Base-by-base conservation (phyloP, 30 jellyfish, hydroid and myxozoan species). In the Hydra vulgaris region DNA sequence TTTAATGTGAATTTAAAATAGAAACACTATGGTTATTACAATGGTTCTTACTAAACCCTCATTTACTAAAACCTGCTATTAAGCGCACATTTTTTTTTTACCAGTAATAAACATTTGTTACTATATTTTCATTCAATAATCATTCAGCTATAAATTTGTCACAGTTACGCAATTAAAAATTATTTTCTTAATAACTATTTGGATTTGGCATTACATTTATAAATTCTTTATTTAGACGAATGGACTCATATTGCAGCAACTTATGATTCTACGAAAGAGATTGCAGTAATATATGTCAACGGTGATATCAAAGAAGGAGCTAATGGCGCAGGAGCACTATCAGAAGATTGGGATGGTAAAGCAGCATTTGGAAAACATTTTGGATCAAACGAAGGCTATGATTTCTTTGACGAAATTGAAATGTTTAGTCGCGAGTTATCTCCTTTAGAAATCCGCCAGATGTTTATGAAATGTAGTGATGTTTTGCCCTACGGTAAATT, bases 301-400 rank as follows among this genome's bases (percentile, higher is more conserved):
- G 96, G 96, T 15, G 96, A 88, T 74, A 88, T 88, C 73, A 88
- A 88, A 71, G 96, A 88, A 77, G 96, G 96, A 18, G 74, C 88
- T 53, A 77, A 70, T 66, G 96, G 96, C 26, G 94, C 95, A 54
- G 96, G 96, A 18, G 96, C 96, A 18, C 76, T 88, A 8, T 88
- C 96, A 40, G 96, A 83, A 84, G 96, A 88, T 84, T 88, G 96
- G 96, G 96, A 84, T 82, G 94, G 96, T 24, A 89, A 74, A 52
- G 96, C 96, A 78, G 86, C 96, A 73, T 79, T 88, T 71, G 96
- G 96, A 23, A 81, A 80, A 67, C 96, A 88, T 80, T 77, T 79
- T 73, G 86, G 95, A 25, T 70, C 87, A 7, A 85, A 94, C 7
- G 88, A 88, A 18, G 66, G 88, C 25, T 88, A 61, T 52, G 96